Conservation (phyloP, 2,888 invertebrate species). For the Cosmorhoe ocellata region DNA sequence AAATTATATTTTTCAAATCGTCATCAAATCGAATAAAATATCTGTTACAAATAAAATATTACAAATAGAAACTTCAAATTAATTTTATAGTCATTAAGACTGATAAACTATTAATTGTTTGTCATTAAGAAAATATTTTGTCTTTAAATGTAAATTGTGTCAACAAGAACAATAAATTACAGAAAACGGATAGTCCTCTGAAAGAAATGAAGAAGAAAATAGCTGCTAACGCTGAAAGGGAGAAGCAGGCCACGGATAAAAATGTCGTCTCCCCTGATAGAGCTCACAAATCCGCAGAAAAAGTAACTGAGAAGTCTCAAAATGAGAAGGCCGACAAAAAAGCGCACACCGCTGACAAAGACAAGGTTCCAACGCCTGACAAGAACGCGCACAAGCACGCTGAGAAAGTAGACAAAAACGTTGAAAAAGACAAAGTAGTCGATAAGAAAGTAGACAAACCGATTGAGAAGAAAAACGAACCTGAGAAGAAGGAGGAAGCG, state of each 20-base stretch:
- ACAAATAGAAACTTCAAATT: too few species aligned
- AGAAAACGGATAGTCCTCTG: slow-evolving; percentile 58
- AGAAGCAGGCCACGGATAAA: slow-evolving; percentile 59
- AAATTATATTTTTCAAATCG: too few species aligned
- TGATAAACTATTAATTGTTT: too few species aligned
- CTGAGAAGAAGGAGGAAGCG: slow-evolving; percentile 34
- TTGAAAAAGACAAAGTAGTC: slow-evolving; percentile 35
- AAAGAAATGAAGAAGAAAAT: slow-evolving; percentile 78
- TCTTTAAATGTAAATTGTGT: too few species aligned
- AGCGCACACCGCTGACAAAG: slow-evolving; percentile 27
- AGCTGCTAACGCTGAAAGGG: slow-evolving; percentile 71
- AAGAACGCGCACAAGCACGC: slow-evolving; percentile 62
- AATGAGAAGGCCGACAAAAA: slow-evolving; percentile 37
- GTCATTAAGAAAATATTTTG: too few species aligned
- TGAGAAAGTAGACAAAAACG: slow-evolving; percentile 49
- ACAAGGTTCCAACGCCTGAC: slow-evolving; percentile 51
- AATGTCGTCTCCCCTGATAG: slow-evolving; percentile 17
- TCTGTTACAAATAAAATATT: too few species aligned
- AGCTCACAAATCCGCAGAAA: slow-evolving; percentile 41
- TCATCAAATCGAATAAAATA: too few species aligned
- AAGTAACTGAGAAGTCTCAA: slow-evolving; percentile 37
- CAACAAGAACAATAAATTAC: neutral
- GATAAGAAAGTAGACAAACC: slow-evolving; percentile 31
- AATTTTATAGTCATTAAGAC: too few species aligned
- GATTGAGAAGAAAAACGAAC: slow-evolving; percentile 32